phyloP scores from a whole-genome alignment of 2,797 vertebrate species.

The Gymnopithys bicolor region DNA sequence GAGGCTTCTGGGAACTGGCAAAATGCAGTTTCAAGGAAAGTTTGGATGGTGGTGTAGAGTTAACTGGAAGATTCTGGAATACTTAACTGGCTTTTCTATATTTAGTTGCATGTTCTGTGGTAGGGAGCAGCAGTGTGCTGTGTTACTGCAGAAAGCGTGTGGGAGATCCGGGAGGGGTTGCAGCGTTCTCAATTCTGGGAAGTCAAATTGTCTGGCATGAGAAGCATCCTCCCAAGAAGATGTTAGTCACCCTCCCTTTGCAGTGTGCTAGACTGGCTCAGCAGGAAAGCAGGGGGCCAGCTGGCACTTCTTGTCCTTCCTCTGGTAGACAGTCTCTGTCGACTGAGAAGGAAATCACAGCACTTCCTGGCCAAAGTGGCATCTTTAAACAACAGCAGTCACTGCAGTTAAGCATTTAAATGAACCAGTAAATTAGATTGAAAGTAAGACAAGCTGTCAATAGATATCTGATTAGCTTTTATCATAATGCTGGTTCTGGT shows the following conservation, averaged over 20 bases:
- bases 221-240: not conserved
- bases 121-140: not conserved
- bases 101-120: not conserved
- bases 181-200: not conserved
- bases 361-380: not conserved
- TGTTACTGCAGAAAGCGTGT: not conserved
- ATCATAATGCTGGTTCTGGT: not conserved
- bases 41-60: not conserved
- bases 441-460: not conserved
- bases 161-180: not conserved
- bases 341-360: not conserved
- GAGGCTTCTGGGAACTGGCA: not conserved
- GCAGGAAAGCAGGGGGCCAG: not conserved
- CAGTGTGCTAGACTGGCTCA: fast-evolving
- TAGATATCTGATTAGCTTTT: not conserved
- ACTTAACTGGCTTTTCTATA: not conserved
- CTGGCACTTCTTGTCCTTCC: not conserved
- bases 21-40: not conserved
- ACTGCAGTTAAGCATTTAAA: not conserved
- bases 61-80: not conserved
- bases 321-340: not conserved
- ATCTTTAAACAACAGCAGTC: not conserved
- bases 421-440: not conserved
- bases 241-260: not conserved
- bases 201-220: not conserved